phyloP scores from a whole-genome alignment of 2,797 vertebrate genomes.

The Hylomyscus alleni region DNA sequence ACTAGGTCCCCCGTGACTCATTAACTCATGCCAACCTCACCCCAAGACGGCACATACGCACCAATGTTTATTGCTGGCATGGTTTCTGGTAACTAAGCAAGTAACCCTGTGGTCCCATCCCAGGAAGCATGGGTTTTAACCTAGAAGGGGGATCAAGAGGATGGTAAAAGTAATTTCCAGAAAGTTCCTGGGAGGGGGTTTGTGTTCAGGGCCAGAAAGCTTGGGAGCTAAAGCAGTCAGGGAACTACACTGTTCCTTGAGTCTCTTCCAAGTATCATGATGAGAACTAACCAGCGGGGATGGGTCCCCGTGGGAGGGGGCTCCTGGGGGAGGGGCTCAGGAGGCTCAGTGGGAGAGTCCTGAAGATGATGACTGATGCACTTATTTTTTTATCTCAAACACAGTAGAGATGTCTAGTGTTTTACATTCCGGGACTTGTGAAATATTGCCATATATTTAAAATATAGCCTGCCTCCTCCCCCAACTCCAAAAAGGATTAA shows the following conservation, averaged over 20 bases:
- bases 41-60: neutral
- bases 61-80: neutral
- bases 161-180: neutral
- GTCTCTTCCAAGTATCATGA: constrained; percentile 27
- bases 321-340: neutral
- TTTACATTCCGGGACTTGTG: constrained; percentile 22
- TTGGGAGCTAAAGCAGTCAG: neutral
- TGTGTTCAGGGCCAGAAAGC: neutral
- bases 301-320: neutral
- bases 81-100: constrained; percentile 43
- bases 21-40: constrained; percentile 32
- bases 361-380: constrained; percentile 3
- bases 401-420: constrained; percentile 20
- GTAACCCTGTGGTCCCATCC: neutral
- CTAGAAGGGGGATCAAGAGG: neutral
- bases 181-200: neutral
- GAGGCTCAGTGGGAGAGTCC: neutral
- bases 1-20: constrained; percentile 23
- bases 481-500: neutral
- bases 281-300: constrained; percentile 32
- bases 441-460: constrained; percentile 53
- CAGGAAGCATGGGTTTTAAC: neutral
- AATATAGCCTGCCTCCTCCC: constrained; percentile 43
- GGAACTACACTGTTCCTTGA: neutral
- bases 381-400: constrained; percentile 72